Base-by-base conservation (phyloP, 2,888 invertebrate genomes). In the Schrankia costaestrigalis region DNA sequence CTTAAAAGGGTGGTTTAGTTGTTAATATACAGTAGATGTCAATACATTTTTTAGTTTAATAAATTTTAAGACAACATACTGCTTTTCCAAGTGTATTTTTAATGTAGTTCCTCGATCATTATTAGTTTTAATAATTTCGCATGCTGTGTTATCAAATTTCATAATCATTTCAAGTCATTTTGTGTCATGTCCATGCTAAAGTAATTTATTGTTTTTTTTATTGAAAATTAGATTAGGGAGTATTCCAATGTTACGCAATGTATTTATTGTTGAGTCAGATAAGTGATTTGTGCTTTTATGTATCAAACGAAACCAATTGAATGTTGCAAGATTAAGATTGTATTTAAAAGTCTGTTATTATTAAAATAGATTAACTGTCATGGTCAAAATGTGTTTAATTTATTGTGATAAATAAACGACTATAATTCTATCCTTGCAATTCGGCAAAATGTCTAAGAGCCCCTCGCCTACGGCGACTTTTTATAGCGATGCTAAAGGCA, bases 341-440 rank as follows among this genome's bases (percentile, higher is more conserved):
- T 86, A 81, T 85, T 82, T 79, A 78, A 75, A 77, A 85, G 83
- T 86, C 83, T 87, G 85, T 86, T 87, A 82, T 60, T 71, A 77
- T 69, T 74, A 69, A 74, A 77, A 77, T 80, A 83, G 74, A 80
- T 63, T 41, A 55, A 53, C 48, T 71, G 66, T 78, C 77, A 78
- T 66, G 64, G 55, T 56, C 49, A 50, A 35, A 23, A 8, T 28
- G 50, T 46, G 45, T 71, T 71, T 74, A 50, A 61, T 71, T 74
- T 62, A 21, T n/a, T n/a, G n/a, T n/a, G n/a, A n/a, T n/a, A n/a
- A n/a, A n/a, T n/a, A n/a, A n/a, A n/a, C n/a, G n/a, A n/a, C n/a
- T n/a, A n/a, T n/a, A n/a, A n/a, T n/a, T n/a, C n/a, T n/a, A n/a
- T n/a, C n/a, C n/a, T n/a, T n/a, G n/a, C n/a, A n/a, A n/a, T n/a